phyloP scores from a whole-genome alignment of 2,888 invertebrate genomes.

The Platycheirus rosarum region DNA sequence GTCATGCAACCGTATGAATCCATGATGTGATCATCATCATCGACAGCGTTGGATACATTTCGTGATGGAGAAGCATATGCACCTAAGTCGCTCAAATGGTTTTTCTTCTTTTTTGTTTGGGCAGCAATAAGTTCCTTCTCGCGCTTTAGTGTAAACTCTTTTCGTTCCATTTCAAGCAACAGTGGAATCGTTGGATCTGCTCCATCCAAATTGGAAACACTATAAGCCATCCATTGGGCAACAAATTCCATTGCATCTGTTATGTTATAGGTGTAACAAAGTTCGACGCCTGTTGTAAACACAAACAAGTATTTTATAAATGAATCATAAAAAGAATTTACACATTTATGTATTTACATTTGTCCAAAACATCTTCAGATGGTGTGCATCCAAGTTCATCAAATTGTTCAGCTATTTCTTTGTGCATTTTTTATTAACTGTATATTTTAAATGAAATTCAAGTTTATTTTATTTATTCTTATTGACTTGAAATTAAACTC shows the following conservation, averaged over 20 bases:
- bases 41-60: conserved; percentile 60
- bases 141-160: conserved; percentile 85
- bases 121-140: conserved; percentile 77
- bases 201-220: conserved; percentile 86
- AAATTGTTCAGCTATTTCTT: conserved; percentile 84
- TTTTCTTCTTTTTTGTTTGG: conserved; percentile 75
- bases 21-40: conserved; percentile 76
- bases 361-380: conserved; percentile 84
- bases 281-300: conserved; percentile 83
- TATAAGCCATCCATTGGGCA: conserved; percentile 91
- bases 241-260: conserved; percentile 88
- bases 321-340: too few relatives aligned
- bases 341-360: conserved; percentile 84
- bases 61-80: conserved; percentile 72
- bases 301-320: too few relatives aligned
- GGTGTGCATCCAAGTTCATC: conserved; percentile 86
- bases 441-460: too few relatives aligned
- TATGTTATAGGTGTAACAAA: conserved; percentile 86
- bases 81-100: conserved; percentile 76
- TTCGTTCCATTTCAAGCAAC: conserved; percentile 86
- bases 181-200: conserved; percentile 85
- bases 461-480: too few relatives aligned
- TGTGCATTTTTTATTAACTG: conserved; percentile 77
- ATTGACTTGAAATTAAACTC: not conserved
- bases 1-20: conserved; percentile 77